phyloP scores from a whole-genome alignment of 2,113 vertebrate species.

The Arenaria interpres region DNA sequence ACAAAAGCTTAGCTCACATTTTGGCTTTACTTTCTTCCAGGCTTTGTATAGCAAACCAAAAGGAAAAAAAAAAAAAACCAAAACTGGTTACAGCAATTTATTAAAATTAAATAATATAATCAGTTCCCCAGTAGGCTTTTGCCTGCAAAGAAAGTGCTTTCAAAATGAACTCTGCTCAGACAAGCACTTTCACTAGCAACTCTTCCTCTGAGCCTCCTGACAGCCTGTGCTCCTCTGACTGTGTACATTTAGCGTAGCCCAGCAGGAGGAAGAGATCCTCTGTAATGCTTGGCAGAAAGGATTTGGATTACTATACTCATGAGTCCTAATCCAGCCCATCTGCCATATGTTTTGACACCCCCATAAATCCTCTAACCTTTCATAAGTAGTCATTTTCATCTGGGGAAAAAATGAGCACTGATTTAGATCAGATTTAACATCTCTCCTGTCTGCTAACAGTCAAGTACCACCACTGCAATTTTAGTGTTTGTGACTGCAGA shows the following conservation, averaged over 20 bases:
- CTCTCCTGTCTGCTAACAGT: slow-evolving; percentile 1
- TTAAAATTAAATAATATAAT: background rate
- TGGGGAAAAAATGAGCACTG: slow-evolving; percentile 11
- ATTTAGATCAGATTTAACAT: slow-evolving; percentile 34
- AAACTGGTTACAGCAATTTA: background rate
- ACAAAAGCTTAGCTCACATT: background rate
- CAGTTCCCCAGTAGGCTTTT: background rate
- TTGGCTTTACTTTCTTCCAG: background rate
- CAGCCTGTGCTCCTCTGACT: background rate
- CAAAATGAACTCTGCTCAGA: background rate
- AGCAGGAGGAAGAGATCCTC: slow-evolving; percentile 26
- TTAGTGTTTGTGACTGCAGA: slow-evolving; percentile 24
- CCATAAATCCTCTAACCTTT: slow-evolving; percentile 60
- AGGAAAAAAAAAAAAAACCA: background rate
- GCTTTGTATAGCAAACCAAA: background rate
- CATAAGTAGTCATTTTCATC: slow-evolving; percentile 50
- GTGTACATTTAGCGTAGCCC: background rate
- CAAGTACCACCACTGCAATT: slow-evolving; percentile 20
- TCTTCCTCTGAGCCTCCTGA: background rate
- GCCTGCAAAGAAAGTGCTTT: background rate
- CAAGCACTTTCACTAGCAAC: background rate
- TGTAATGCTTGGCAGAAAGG: slow-evolving; percentile 40
- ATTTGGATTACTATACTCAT: slow-evolving; percentile 39
- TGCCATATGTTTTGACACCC: slow-evolving; percentile 46
- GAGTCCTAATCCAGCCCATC: slow-evolving; percentile 40